Base-by-base conservation (phyloP, 30 jellyfish, hydroid and myxozoan species). In the Cassiopea andromeda region DNA sequence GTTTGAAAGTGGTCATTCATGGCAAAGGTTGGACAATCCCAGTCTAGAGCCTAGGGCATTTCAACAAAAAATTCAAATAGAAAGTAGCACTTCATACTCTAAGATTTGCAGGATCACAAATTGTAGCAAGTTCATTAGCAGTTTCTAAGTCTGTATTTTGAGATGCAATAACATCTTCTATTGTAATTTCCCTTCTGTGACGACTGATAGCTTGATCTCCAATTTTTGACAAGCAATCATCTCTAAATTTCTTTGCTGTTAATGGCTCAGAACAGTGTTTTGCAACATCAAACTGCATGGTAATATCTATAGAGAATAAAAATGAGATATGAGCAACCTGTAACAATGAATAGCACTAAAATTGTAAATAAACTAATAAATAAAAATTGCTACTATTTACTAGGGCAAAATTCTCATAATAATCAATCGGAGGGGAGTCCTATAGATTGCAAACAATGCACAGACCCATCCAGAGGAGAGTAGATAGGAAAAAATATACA, bases 21-120 rank as follows among this genome's bases (percentile, higher is more conserved):
- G 38, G 38, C 38, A 27, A 27, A 27, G 38, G 38, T 27, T 27
- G 38, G 38, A 27, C 38, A 27, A 27, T 27, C 38, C 38, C 38
- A 27, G 38, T 27, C 38, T 27, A 27, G 38, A 27, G 38, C 38
- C 38, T 27, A 27, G 38, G 38, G 38, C 38, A 27, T 27, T 27
- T 27, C 38, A 27, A 27, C 38, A 27, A 27, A 27, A 27, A 27
- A 27, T 54, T 3, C 15, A 17, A 64, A 5, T 7, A 64, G 8
- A 64, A 64, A 2, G 6, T 14, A 2, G 6, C 6, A 7, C 2
- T 64, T 64, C 70, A 46, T 19, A 93, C 98, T 90, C 83, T 83
- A 47, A 93, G 71, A 77, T 93, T 93, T 1, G 73, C 81, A 48
- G 92, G 91, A 75, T 85, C 92, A 73, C 98, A 93, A 15, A 93